Evolutionary conservation across 2,113 vertebrate species (phyloP), one percentile per base, ranked within the genome.

Genomic region (Apodemus sylvaticus): DNA sequence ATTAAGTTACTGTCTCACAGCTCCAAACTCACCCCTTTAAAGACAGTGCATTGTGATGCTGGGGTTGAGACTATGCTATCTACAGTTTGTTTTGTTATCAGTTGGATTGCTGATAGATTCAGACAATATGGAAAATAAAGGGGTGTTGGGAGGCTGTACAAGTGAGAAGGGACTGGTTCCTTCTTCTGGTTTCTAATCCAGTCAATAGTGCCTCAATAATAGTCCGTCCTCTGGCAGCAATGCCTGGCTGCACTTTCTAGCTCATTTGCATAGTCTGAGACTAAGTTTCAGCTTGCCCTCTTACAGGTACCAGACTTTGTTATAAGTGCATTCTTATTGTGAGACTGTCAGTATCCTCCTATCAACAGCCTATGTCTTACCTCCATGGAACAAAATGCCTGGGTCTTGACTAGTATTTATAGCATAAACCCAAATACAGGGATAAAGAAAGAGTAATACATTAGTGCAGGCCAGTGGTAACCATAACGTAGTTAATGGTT

Each of bases 1-100:
- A 95, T 76, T 93, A 95, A 96, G 93, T 92, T 78, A 66, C 64
- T 87, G 79, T 95, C 79, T 97, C 81, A 53, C 70, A 96, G 92
- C 64, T 90, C 88, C 76, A 60, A 77, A 85, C 31, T 92, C 58
- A 81, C 76, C 55, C 83, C 36, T 94, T 93, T 76, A 79, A 95
- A 87, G 70, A 90, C 36, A 48, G 55, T 85, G 78, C 64, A 88
- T 81, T 81, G 85, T 66, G 70, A 78, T 64, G 58, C 60, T 77
- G n/a, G 13, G 58, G 9, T 76, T 74, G 81, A 58, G 74, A 66
- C n/a, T 73, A 53, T 42, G 86, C 10, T 64, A 86, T 60, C 45
- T 66, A 45, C 60, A 70, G 29, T 31, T 60, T 60, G 24, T 5
- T 60, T 60, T 60, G 19, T 88, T 20, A 11, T n/a, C 78, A 89